Evolutionary conservation across 2,113 vertebrate genomes (phyloP).

Genomic region (Columba janthina): DNA sequence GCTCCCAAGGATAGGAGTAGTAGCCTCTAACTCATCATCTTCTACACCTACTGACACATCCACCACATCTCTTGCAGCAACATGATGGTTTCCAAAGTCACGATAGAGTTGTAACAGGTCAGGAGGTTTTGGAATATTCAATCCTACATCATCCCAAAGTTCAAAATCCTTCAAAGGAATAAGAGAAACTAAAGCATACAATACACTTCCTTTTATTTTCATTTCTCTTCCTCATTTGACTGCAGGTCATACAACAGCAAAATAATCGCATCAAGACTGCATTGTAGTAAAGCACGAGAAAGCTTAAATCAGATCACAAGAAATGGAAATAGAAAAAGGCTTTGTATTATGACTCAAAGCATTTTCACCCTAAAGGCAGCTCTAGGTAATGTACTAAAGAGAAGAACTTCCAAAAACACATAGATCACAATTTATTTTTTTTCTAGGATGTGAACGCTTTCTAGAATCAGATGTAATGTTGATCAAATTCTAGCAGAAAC

Average conservation of each 20-base stretch:
- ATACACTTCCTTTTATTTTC: neutral
- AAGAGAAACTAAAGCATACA: neutral
- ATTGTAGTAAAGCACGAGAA: neutral
- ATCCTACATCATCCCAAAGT: slow-evolving; percentile 97
- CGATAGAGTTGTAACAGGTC: slow-evolving; percentile 94
- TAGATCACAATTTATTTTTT: neutral
- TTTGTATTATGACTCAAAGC: neutral
- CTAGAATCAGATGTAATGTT: neutral
- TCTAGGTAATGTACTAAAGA: neutral
- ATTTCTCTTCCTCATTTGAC: neutral
- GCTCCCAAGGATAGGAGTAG: slow-evolving; percentile 67
- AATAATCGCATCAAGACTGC: neutral
- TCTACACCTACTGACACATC: slow-evolving; percentile 90
- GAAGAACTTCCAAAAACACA: neutral
- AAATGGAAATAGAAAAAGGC: neutral
- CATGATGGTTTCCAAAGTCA: slow-evolving; percentile 85
- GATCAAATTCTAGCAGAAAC: neutral
- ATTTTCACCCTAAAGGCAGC: neutral
- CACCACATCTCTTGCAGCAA: slow-evolving; percentile 77
- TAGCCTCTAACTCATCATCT: slow-evolving; percentile 81
- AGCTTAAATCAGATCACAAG: neutral
- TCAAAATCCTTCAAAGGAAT: slow-evolving; percentile 91
- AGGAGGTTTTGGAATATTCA: slow-evolving; percentile 97
- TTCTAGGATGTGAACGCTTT: neutral
- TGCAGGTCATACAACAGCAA: neutral